phyloP scores from a whole-genome alignment of 2,113 vertebrate species.

The Diadophis punctatus region DNA sequence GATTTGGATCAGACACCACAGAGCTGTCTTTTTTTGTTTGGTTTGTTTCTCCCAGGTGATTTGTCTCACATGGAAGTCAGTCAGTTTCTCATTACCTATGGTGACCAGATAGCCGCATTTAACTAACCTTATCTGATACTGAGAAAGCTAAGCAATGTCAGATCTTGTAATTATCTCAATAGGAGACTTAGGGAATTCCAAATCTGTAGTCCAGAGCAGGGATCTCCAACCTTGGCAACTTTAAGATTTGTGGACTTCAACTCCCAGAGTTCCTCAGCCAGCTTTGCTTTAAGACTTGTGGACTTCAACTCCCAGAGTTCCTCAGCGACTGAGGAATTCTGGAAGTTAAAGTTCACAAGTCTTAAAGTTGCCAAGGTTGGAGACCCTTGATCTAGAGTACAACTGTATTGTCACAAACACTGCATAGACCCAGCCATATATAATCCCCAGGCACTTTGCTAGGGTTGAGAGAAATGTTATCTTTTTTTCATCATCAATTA shows the following conservation, averaged over 20 bases:
- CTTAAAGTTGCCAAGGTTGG: no score
- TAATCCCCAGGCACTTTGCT: background rate
- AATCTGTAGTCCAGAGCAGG: background rate
- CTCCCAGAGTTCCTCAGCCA: no score
- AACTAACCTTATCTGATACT: background rate
- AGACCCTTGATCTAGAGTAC: background rate
- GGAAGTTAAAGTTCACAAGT: no score
- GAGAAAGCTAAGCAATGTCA: background rate
- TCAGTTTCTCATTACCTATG: background rate
- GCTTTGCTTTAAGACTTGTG: no score
- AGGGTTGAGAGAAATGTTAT: background rate
- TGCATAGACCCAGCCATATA: background rate
- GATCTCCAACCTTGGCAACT: no score
- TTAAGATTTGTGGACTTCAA: no score
- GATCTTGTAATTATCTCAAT: background rate
- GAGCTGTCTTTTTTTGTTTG: background rate
- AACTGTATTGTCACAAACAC: background rate
- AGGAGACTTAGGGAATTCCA: background rate
- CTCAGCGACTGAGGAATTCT: no score
- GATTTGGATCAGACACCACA: background rate
- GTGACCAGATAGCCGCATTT: background rate
- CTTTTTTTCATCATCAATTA: background rate
- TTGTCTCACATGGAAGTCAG: background rate
- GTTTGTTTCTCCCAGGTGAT: no score
- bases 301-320: no score